Base-by-base conservation (phyloP, 2,113 vertebrate species). In the Microtus oregoni region DNA sequence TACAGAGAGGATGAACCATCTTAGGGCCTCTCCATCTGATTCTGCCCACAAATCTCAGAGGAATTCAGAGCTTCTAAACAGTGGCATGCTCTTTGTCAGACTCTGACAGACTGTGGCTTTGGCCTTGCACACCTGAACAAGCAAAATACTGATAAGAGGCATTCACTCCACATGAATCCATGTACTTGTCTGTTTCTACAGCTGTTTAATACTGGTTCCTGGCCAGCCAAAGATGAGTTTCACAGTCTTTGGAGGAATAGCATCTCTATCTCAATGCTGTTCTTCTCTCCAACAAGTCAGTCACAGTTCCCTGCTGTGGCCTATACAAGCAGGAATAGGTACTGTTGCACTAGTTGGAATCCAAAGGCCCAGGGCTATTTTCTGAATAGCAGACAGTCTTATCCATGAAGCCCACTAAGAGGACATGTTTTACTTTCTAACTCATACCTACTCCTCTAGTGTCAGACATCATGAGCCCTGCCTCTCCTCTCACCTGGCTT, bases 21-120 rank as follows among this genome's bases (percentile, higher is more conserved):
- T 99, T 99, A 0, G 99, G 99, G 0, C 47, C 99, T 26, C 99
- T 98, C 44, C 99, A 99, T 96, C 99, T 99, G 68, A 99, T 99
- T 52, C 99, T 99, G 72, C 99, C 99, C 30, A 99, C 98, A 0
- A 99, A 98, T 0, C 98, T 98, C 95, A 98, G 98, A 12, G 99
- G 99, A 82, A 99, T 98, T 0, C 98, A 97, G 52, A 99, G 94
- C 96, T 98, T 96, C 94, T 99, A 0, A 90, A 92, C 94, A 99
- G 97, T 0, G 97, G 98, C 17, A 98, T 89, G 41, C 96, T 98
- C 87, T 99, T 99, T 0, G 78, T 97, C 96, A 98, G 97, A 83
- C 99, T 98, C 81, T 98, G 98, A 81, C 99, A 98, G 89, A 99
- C 91, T 35, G 99, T 97, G 1, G 98, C 99, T 93, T 98, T 98